These are phyloP conservation scores for Tonatia bakeri DNA, from an alignment of 2,113 vertebrate genomes.

Conservation along the genomic window DNA sequence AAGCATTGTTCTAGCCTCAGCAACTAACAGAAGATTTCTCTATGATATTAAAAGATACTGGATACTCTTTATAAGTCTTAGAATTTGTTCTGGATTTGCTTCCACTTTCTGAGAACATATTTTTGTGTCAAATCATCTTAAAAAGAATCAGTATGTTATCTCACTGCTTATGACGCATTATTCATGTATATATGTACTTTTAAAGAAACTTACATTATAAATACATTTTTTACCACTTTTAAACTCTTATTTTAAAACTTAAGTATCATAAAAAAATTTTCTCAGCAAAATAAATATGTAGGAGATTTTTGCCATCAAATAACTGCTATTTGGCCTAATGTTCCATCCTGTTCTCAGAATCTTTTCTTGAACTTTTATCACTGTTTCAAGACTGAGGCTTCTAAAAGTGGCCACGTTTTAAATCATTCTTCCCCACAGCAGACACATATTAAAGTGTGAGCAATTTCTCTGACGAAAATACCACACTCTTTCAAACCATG, in stretches of 20 bases:
- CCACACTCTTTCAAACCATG: not conserved
- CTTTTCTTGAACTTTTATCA: slow-evolving; percentile 12
- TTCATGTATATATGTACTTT: not conserved
- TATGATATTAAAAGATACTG: not conserved
- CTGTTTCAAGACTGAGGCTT: not conserved
- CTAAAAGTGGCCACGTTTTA: not conserved
- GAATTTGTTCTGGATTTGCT: not conserved
- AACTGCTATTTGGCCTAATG: not conserved
- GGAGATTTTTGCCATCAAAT: not conserved
- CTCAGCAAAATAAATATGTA: not conserved
- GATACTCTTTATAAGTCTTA: not conserved
- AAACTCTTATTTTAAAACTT: not conserved
- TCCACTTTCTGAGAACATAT: not conserved
- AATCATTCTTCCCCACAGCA: not conserved
- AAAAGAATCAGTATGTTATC: not conserved
- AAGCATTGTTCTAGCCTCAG: not conserved
- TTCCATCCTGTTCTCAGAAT: not conserved
- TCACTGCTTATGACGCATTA: not conserved
- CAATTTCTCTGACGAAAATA: not conserved
- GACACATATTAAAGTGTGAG: not conserved
- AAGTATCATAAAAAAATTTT: not conserved
- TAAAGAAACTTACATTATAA: not conserved
- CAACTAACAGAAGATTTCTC: not conserved
- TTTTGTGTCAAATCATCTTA: not conserved
- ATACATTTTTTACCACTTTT: not conserved